Evolutionary conservation across 2,888 invertebrate species (phyloP).

Genomic region (Cryptosula pallasiana): DNA sequence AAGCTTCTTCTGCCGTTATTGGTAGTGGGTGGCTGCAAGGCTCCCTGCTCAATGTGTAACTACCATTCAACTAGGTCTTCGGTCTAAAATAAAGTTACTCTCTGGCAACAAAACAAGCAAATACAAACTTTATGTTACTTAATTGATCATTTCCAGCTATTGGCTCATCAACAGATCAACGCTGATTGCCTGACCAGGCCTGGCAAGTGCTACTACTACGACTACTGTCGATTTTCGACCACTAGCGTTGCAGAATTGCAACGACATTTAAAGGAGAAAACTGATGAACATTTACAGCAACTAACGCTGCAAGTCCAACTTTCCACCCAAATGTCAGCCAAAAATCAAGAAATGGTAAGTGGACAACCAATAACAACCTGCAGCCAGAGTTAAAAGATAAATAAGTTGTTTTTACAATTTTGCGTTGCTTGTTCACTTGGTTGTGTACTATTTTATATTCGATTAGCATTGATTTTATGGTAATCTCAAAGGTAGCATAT

Average conservation of each 20-base stretch:
- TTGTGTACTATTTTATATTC: too few species aligned
- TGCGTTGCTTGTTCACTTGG: neutral
- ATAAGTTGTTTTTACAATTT: neutral
- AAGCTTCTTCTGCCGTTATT: too few species aligned
- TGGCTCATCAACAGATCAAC: neutral
- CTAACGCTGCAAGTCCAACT: neutral
- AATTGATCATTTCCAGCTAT: neutral
- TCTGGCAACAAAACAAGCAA: too few species aligned
- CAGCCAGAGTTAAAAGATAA: neutral
- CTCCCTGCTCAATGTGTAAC: too few species aligned
- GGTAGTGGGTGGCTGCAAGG: too few species aligned
- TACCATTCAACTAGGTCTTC: too few species aligned
- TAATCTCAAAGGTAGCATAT: too few species aligned
- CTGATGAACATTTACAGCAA: neutral
- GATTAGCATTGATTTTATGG: too few species aligned
- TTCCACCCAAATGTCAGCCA: neutral
- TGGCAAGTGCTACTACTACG: constrained; percentile 8
- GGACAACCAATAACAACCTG: too few species aligned
- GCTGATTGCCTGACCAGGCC: neutral
- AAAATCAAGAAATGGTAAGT: neutral
- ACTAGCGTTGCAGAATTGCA: neutral
- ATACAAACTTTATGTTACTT: too few species aligned
- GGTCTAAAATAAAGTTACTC: too few species aligned
- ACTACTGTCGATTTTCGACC: neutral
- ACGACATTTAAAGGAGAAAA: neutral